Percentiles rank a stretch among this genome's conserved stretches.
Evolutionary conservation across 2,797 vertebrate genomes (phyloP).

Genomic region (Gadopsis marmoratus): DNA sequence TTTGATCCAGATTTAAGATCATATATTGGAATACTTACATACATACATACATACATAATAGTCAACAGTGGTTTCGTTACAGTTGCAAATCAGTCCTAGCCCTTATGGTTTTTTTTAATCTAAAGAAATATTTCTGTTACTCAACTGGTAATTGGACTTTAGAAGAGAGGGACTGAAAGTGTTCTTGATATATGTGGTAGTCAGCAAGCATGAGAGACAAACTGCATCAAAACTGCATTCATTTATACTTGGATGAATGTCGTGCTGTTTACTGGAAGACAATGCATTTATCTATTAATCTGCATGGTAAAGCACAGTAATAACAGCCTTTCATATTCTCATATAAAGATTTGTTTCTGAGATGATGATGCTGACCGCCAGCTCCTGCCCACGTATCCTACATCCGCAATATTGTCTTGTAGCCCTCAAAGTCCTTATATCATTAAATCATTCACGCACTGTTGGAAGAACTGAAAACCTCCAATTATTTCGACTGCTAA

Average conservation of each 20-base stretch:
- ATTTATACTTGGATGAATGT: background rate
- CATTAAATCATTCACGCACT: background rate
- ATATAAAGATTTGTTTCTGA: background rate
- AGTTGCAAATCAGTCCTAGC: slow-evolving; percentile 25
- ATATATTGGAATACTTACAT: slow-evolving; percentile 2
- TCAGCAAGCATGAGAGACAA: background rate
- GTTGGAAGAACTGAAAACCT: background rate
- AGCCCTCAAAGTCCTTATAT: background rate
- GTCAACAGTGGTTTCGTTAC: slow-evolving; percentile 24
- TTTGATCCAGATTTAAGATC: slow-evolving; percentile 13
- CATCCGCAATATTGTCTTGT: background rate
- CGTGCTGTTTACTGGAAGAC: background rate
- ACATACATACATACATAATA: no score
- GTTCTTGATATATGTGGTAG: slow-evolving; percentile 3
- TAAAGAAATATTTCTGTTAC: background rate
- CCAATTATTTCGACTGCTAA: background rate
- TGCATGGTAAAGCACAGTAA: slow-evolving; percentile 1
- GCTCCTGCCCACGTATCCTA: background rate
- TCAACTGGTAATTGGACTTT: background rate
- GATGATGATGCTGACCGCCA: slow-evolving; percentile 1
- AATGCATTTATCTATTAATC: background rate
- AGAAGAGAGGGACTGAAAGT: background rate
- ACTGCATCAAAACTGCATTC: background rate
- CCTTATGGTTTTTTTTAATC: background rate
- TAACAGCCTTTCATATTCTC: slow-evolving; percentile 23